Evolutionary conservation across 2,113 vertebrate species (phyloP).

Genomic region (Lonchura striata): DNA sequence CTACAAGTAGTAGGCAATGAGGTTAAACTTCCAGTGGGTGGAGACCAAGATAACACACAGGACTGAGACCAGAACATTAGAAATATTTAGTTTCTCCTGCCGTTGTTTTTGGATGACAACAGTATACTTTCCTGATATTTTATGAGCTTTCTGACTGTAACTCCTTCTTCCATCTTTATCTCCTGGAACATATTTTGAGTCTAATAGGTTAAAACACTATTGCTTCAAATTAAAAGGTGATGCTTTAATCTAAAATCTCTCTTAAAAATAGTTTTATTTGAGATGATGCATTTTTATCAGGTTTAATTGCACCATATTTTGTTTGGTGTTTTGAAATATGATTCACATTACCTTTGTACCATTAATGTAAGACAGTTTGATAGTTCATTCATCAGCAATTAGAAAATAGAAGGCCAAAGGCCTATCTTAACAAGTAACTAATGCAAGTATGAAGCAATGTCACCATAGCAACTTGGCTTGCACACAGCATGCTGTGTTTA

Average conservation of each 20-base stretch:
- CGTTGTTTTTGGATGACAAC: background rate
- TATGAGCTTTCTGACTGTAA: background rate
- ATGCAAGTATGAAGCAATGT: constrained; percentile 36
- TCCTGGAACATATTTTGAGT: background rate
- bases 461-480: constrained; percentile 54
- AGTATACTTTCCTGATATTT: background rate
- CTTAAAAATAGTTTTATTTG: background rate
- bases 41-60: background rate
- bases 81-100: background rate
- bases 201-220: background rate
- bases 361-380: constrained; percentile 26
- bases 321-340: background rate
- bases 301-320: background rate
- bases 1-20: background rate
- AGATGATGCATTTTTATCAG: background rate
- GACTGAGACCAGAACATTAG: background rate
- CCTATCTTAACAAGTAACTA: constrained; percentile 38
- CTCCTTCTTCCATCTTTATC: background rate
- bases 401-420: constrained; percentile 30
- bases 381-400: constrained; percentile 16
- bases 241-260: background rate
- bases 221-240: background rate
- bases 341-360: background rate
- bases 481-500: constrained; percentile 52
- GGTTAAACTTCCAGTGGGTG: background rate